These are phyloP conservation scores for Anisognathus igniventris DNA, from an alignment of 2,797 vertebrate species.

Conservation along the genomic window DNA sequence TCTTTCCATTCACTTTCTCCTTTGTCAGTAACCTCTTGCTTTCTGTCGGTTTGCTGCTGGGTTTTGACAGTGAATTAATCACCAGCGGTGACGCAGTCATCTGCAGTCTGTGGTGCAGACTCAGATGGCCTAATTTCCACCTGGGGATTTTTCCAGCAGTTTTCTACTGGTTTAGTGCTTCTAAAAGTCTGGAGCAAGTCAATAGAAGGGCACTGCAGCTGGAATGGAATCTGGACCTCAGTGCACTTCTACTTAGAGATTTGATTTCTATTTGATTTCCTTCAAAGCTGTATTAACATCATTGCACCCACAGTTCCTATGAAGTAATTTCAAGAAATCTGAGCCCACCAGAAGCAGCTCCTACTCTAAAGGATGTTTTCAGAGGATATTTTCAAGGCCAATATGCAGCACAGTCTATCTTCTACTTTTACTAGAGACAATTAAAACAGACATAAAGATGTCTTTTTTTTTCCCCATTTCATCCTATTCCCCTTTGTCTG, in stretches of 20 bases:
- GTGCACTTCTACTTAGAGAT: neutral
- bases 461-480: neutral
- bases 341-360: neutral
- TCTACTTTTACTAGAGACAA: neutral
- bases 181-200: neutral
- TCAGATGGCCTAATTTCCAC: neutral
- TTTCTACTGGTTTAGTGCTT: neutral
- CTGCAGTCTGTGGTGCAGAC: neutral
- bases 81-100: neutral
- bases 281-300: neutral
- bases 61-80: neutral
- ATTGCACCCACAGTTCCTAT: neutral
- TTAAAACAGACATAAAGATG: neutral
- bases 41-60: neutral
- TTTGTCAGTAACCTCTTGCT: neutral
- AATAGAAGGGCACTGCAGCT: neutral
- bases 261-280: neutral
- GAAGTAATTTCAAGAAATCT: neutral
- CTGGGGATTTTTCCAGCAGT: neutral
- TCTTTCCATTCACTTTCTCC: neutral
- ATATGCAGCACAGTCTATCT: neutral
- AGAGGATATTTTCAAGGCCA: neutral
- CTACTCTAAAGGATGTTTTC: neutral
- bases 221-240: neutral
- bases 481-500: neutral